Conservation (phyloP, 1,140 invertebrate genomes). For the Hesperophylax magnus region DNA sequence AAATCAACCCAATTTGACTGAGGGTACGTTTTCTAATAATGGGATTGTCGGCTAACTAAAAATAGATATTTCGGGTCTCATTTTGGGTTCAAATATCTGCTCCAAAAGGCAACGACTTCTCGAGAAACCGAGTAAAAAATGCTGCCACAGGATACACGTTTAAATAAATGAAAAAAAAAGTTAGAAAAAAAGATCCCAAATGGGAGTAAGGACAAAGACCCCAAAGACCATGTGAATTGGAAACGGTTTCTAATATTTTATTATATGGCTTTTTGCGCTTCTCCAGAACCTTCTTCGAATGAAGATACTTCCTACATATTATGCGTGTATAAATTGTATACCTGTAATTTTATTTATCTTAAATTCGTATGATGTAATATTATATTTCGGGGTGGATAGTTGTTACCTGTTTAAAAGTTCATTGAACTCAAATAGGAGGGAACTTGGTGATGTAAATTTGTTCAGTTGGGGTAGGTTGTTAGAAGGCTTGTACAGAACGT, state of each 20-base stretch:
- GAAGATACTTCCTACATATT: too few species aligned
- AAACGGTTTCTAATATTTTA: slow-evolving; percentile 20
- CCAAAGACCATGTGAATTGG: slow-evolving; percentile 2
- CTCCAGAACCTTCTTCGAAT: neutral
- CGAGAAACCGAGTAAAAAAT: slow-evolving; percentile 20
- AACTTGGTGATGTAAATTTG: too few species aligned
- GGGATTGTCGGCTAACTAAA: slow-evolving; percentile 10
- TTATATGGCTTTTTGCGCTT: neutral
- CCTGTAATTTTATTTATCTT: too few species aligned
- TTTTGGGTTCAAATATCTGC: slow-evolving; percentile 37
- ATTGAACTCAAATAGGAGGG: too few species aligned
- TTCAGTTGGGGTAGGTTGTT: too few species aligned
- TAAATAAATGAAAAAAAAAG: neutral
- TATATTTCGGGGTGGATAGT: too few species aligned
- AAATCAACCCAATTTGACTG: neutral
- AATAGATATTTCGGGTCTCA: slow-evolving; percentile 15
- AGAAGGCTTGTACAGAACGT: too few species aligned
- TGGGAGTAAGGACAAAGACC: neutral
- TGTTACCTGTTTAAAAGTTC: too few species aligned
- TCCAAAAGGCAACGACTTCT: slow-evolving; percentile 32
- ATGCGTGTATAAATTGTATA: too few species aligned
- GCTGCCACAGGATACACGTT: slow-evolving; percentile 10
- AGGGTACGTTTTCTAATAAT: neutral
- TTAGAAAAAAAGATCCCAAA: neutral
- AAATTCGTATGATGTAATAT: too few species aligned